These are phyloP conservation scores for Mus musculus DNA, from an alignment of 2,113 vertebrate species.

Conservation along the genomic window DNA sequence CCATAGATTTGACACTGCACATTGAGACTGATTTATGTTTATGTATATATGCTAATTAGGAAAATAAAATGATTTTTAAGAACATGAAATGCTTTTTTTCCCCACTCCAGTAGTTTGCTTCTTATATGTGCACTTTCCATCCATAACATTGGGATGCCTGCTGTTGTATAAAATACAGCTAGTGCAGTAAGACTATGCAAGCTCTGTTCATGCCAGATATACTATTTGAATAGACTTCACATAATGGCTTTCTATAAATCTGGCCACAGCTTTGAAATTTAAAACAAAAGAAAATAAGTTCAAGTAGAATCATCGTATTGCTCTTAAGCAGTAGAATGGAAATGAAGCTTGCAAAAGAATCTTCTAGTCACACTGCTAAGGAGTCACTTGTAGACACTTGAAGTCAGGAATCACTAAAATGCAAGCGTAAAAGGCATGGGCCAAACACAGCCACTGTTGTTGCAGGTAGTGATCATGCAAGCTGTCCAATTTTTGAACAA, in stretches of 20 bases:
- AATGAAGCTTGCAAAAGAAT: neutral
- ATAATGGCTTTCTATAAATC: neutral
- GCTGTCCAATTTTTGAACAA: neutral
- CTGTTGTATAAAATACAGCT: neutral
- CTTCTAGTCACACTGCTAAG: fast-evolving
- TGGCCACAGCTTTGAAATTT: neutral
- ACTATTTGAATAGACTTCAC: neutral
- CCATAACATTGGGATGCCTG: neutral
- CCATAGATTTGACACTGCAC: neutral
- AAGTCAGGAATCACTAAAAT: neutral
- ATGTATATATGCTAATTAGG: conserved; percentile 47
- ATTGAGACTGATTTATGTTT: conserved; percentile 47
- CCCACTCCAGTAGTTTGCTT: neutral
- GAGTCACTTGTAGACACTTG: neutral
- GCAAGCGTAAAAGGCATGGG: neutral
- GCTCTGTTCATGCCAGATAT: neutral
- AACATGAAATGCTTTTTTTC: conserved; percentile 6
- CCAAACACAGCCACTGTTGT: neutral
- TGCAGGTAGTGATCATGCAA: neutral
- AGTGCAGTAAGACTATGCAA: neutral
- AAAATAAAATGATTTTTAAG: conserved; percentile 29
- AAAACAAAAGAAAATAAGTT: neutral
- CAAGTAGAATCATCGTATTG: neutral
- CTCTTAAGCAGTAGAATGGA: neutral
- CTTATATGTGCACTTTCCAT: neutral